Evolutionary conservation across 2,113 vertebrate species (phyloP).

Genomic region (Furnarius figulus): DNA sequence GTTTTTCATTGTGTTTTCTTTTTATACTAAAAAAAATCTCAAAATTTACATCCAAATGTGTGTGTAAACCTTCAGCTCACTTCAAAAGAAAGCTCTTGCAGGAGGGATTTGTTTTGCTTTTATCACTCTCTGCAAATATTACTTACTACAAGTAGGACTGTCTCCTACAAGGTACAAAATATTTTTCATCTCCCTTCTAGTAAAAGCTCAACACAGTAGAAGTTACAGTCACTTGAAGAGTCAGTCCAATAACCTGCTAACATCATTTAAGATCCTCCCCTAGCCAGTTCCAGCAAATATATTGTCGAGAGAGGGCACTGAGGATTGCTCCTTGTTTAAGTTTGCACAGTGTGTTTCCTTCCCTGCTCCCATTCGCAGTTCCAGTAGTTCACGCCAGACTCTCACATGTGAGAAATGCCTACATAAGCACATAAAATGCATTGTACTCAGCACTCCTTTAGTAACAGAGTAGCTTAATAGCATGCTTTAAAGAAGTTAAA

Average conservation of each 20-base stretch:
- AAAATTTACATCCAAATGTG: not conserved
- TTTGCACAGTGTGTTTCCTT: not conserved
- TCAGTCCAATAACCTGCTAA: not conserved
- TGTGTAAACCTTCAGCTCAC: not conserved
- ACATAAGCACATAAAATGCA: not conserved
- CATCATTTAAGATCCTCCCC: not conserved
- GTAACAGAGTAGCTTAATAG: not conserved
- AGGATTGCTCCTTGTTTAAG: not conserved
- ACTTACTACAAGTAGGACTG: not conserved
- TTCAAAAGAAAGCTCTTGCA: not conserved
- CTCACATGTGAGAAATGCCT: not conserved
- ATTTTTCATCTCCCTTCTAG: not conserved
- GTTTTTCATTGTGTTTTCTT: not conserved
- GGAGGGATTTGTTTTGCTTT: not conserved
- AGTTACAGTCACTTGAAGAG: not conserved
- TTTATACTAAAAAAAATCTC: not conserved
- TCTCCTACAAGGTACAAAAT: not conserved
- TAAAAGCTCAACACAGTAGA: not conserved
- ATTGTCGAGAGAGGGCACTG: slow-evolving; percentile 3
- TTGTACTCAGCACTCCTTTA: not conserved
- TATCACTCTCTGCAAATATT: not conserved
- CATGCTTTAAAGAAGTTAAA: not conserved
- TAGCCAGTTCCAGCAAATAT: not conserved
- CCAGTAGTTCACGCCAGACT: not conserved
- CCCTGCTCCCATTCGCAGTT: not conserved